Evolutionary conservation across 2,888 invertebrate genomes (phyloP).

Genomic region (Zaprionus obscuricornis): DNA sequence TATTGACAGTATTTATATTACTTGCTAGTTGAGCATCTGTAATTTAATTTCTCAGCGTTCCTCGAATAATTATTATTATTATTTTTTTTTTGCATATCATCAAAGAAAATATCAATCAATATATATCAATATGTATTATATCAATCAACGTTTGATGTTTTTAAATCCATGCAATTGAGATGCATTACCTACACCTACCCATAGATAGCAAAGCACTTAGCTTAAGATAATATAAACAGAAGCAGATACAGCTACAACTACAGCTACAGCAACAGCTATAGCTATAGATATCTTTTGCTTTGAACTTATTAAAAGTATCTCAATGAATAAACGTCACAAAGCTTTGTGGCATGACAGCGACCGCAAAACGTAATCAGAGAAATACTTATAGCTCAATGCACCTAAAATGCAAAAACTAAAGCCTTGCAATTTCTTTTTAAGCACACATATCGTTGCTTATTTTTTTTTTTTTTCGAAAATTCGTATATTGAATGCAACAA

Average conservation of each 20-base stretch:
- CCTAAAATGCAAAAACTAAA: slow-evolving; percentile 62
- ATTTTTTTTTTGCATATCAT: too few relatives aligned
- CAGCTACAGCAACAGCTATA: slow-evolving; percentile 18
- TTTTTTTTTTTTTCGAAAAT: too few relatives aligned
- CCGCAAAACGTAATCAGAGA: slow-evolving; percentile 55
- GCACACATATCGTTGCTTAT: slow-evolving; percentile 56
- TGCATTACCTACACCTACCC: slow-evolving; percentile 73
- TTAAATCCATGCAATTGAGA: slow-evolving; percentile 64
- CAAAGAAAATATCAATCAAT: too few relatives aligned
- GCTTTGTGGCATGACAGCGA: slow-evolving; percentile 21
- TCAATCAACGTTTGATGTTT: slow-evolving; percentile 61
- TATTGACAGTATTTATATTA: too few relatives aligned
- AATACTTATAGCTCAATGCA: too few relatives aligned
- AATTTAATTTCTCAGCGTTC: too few relatives aligned
- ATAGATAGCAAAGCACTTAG: slow-evolving; percentile 54
- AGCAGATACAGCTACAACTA: slow-evolving; percentile 27
- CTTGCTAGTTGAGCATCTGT: too few relatives aligned
- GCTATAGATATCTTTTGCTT: slow-evolving; percentile 41
- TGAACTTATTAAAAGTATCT: slow-evolving; percentile 25
- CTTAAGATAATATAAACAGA: slow-evolving; percentile 9
- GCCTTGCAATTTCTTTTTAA: slow-evolving; percentile 70
- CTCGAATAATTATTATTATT: too few relatives aligned
- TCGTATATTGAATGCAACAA: slow-evolving; percentile 9
- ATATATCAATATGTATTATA: slow-evolving; percentile 5
- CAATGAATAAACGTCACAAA: too few relatives aligned